phyloP scores from a whole-genome alignment of 2,888 invertebrate species.

The Masnerella sp. region DNA sequence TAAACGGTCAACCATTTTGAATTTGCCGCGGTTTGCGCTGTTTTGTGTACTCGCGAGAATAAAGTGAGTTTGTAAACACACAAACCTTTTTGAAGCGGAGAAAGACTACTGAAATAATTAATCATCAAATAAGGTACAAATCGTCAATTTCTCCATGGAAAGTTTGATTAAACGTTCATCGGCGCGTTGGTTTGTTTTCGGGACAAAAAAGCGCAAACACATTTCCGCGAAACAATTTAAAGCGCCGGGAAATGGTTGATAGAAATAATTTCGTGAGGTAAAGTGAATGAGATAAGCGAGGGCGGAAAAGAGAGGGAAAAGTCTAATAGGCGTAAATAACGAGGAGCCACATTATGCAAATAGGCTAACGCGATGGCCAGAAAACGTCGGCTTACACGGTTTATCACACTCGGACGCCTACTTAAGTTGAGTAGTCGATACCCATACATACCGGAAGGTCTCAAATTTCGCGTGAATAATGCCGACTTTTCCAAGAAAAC shows the following conservation, averaged over 20 bases:
- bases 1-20: conserved; percentile 24
- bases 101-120: no score
- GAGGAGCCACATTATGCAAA: conserved; percentile 75
- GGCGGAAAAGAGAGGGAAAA: conserved; percentile 35
- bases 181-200: no score
- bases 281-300: conserved; percentile 34
- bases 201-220: no score
- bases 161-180: no score
- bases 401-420: conserved; percentile 66
- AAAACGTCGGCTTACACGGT: conserved; percentile 69
- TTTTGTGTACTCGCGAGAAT: conserved; percentile 6
- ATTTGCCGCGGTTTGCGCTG: conserved; percentile 7
- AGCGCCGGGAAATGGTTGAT: background rate
- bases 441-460: conserved; percentile 25
- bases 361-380: conserved; percentile 66
- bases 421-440: conserved; percentile 32
- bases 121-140: background rate
- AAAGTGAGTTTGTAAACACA: background rate
- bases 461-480: conserved; percentile 52
- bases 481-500: conserved; percentile 36
- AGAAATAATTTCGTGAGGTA: conserved; percentile 22
- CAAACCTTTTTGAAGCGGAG: background rate
- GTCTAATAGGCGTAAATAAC: conserved; percentile 74
- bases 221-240: no score
- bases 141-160: no score